Base-by-base conservation (phyloP, 2,797 vertebrate genomes). In the Macropodus opercularis region DNA sequence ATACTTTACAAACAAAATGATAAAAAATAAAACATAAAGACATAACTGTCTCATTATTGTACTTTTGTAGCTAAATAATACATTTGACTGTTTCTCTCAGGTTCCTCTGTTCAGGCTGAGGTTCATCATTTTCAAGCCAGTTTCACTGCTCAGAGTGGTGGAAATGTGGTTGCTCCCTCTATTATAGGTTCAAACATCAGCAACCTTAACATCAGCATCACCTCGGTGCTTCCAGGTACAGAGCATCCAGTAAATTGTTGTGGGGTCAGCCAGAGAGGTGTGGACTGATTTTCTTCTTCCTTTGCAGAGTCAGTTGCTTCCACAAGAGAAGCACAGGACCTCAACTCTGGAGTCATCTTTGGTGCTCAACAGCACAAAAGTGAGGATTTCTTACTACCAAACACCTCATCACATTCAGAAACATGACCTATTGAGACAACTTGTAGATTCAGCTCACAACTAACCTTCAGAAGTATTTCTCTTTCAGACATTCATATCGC, bases 171-270 rank as follows among this genome's bases (percentile, higher is more conserved):
- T 0, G 66, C 81, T 42, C 85, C 83, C 12, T 21, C 6, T 24
- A 27, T 89, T 51, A n/a, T 27, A 5, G 69, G 48, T 17, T 86
- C 79, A 1, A 69, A 1, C 2, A 21, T 82, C 5, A 32, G 8
- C 4, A 62, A 41, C 63, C 0, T 88, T 10, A 87, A 58, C 65
- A 83, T 88, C 69, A 81, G 1, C 14, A 43, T 86, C 8, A 57
- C 3, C 59, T 57, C 75, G 24, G 11, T 6, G 1, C 9, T 1
- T 6, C 49, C 51, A 65, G 86, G 83, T 83, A 77, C 11, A 68
- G 13, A 35, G 2, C 5, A 6, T 5, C 49, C 36, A 29, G 7
- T 0, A 34, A 1, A 1, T 5, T 2, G 3, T 1, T 19, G 4
- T 17, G 17, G 26, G 24, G 19, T 11, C 36, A 53, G n/a, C n/a